Evolutionary conservation across 2,113 vertebrate species (phyloP).

Genomic region (Ochotona princeps): DNA sequence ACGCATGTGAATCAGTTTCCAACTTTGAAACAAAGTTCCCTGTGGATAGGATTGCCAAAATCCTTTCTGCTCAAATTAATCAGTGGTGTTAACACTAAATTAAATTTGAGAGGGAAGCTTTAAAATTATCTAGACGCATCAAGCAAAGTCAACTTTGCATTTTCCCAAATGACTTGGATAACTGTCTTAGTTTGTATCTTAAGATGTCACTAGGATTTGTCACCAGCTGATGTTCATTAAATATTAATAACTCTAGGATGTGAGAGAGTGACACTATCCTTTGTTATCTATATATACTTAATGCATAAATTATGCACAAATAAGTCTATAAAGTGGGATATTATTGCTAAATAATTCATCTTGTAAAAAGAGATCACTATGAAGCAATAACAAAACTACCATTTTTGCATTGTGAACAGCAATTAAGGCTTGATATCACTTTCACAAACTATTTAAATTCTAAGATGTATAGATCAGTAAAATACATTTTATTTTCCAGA

Average conservation of each 20-base stretch:
- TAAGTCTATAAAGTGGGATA: constrained; percentile 41
- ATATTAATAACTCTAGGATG: constrained; percentile 54
- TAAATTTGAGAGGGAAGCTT: not conserved
- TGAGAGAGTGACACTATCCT: not conserved
- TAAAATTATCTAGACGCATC: not conserved
- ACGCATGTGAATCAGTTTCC: not conserved
- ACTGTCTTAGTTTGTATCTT: constrained; percentile 59
- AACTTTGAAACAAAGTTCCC: constrained; percentile 37
- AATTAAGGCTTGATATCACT: constrained; percentile 49
- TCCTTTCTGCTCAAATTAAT: constrained; percentile 33
- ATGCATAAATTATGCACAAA: constrained; percentile 16
- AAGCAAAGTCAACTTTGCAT: constrained; percentile 12
- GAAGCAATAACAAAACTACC: constrained; percentile 11
- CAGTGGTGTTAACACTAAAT: constrained; percentile 26
- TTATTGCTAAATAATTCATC: constrained; percentile 24
- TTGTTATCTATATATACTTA: constrained; percentile 27
- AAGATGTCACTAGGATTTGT: constrained; percentile 50
- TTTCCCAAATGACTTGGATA: constrained; percentile 47
- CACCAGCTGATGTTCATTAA: constrained; percentile 40
- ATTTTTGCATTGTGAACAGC: not conserved
- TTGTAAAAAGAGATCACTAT: constrained; percentile 12
- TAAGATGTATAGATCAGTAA: constrained; percentile 52
- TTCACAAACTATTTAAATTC: constrained; percentile 61
- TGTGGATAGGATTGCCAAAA: constrained; percentile 31
- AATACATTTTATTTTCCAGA: constrained; percentile 63